Evolutionary conservation across 2,888 invertebrate species (phyloP).

Genomic region (Cryptophagus acutangulus): DNA sequence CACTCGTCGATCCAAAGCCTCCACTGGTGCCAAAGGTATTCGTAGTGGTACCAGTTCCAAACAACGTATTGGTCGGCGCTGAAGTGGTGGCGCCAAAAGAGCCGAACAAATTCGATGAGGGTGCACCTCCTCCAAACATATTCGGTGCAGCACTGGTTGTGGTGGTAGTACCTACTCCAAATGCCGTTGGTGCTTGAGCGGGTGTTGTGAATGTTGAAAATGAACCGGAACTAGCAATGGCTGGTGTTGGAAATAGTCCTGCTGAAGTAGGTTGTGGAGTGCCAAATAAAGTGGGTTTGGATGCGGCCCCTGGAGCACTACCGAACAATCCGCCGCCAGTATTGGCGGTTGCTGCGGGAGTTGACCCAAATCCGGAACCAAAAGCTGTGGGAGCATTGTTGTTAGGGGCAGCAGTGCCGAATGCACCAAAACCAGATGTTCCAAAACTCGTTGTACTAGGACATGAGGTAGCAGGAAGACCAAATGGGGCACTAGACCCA

Average conservation of each 20-base stretch:
- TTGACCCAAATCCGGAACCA: conserved; percentile 36
- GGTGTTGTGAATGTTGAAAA: neutral
- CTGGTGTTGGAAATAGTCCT: too few species aligned
- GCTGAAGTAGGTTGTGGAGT: conserved; percentile 29
- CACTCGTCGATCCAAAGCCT: conserved; percentile 46
- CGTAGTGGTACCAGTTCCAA: too few species aligned
- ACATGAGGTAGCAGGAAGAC: too few species aligned
- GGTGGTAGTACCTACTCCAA: too few species aligned
- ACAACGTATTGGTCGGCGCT: conserved; percentile 17
- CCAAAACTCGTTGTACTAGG: conserved; percentile 1
- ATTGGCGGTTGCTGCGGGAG: conserved; percentile 23
- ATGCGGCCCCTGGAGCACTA: conserved; percentile 18
- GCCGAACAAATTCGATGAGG: too few species aligned
- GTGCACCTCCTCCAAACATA: too few species aligned
- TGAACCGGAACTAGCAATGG: neutral
- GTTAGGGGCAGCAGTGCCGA: neutral
- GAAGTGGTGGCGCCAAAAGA: conserved; percentile 26
- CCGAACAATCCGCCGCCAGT: conserved; percentile 46
- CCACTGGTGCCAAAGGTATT: too few species aligned
- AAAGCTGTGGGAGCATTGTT: conserved; percentile 36
- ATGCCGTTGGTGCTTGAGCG: too few species aligned
- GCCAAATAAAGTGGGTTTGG: neutral
- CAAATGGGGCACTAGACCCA: too few species aligned
- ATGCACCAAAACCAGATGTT: conserved; percentile 2
- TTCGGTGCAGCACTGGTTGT: conserved; percentile 27